Conservation (phyloP, 53 echinoderm and acorn worm genomes). For the Mesocentrotus franciscanus region DNA sequence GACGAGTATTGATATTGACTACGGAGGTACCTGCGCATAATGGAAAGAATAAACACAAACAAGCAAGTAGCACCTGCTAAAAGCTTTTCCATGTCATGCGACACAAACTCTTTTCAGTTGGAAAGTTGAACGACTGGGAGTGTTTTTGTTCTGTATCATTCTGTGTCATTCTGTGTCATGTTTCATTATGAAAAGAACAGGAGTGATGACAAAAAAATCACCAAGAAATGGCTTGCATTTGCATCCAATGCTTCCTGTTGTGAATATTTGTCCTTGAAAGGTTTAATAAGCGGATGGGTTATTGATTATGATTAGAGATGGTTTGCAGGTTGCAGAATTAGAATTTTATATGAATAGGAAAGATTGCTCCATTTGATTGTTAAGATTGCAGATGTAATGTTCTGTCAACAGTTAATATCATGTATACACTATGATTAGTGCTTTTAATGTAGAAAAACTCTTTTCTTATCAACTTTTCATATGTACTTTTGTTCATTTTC, state of each 20-base stretch:
- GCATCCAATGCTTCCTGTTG: background rate
- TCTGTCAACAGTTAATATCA: too few relatives aligned
- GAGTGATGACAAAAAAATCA: background rate
- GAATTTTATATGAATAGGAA: background rate
- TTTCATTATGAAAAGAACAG: background rate
- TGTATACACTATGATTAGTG: too few relatives aligned
- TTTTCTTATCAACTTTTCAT: too few relatives aligned
- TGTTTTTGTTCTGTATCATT: background rate
- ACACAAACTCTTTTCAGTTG: background rate
- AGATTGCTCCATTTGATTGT: background rate
- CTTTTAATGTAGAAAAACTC: too few relatives aligned
- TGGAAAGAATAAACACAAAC: conserved; percentile 14
- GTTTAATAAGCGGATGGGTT: background rate
- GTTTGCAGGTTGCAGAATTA: too few relatives aligned
- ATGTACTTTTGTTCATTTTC: too few relatives aligned
- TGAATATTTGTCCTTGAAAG: background rate
- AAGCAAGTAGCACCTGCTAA: conserved; percentile 51
- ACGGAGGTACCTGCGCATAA: background rate
- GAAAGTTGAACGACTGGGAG: conserved; percentile 41
- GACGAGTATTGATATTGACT: conserved; percentile 38
- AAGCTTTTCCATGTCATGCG: conserved; percentile 51
- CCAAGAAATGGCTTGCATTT: background rate
- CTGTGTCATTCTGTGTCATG: background rate
- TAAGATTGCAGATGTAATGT: background rate
- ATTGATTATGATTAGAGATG: background rate